Evolutionary conservation across 64 coral and sea anemone species (phyloP).

Genomic region (Acropora yongei): DNA sequence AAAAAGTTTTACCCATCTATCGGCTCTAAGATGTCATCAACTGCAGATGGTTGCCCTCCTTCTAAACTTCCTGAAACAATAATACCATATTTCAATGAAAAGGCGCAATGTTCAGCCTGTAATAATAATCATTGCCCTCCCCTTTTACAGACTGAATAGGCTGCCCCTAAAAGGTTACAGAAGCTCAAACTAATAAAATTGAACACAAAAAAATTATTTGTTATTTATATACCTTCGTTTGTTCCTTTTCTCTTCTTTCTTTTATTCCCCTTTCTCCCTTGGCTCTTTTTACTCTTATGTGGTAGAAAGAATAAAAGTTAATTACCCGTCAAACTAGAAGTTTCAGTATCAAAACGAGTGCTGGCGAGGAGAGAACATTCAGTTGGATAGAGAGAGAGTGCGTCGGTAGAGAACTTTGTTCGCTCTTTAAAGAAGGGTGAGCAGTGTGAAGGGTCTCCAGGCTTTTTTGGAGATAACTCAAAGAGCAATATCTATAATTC

Average conservation of each 20-base stretch:
- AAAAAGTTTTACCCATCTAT: background rate
- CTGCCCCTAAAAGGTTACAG: too few species aligned
- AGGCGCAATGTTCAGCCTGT: background rate
- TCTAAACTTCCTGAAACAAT: background rate
- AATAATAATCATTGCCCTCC: background rate
- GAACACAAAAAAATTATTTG: background rate
- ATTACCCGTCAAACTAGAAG: too few species aligned
- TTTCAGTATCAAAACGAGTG: too few species aligned
- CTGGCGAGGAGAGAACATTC: too few species aligned
- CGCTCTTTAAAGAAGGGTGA: too few species aligned
- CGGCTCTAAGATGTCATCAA: background rate
- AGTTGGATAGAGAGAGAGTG: too few species aligned
- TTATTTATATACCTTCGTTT: background rate
- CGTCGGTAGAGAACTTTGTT: too few species aligned
- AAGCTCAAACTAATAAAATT: too few species aligned
- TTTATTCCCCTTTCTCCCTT: background rate
- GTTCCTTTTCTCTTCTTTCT: too few species aligned
- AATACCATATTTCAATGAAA: background rate
- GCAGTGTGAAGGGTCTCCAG: too few species aligned
- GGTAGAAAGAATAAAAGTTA: background rate
- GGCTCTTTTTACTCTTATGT: background rate
- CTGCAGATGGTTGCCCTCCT: background rate
- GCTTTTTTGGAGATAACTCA: too few species aligned
- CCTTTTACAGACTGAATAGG: background rate
- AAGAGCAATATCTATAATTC: too few species aligned